Conservation (phyloP, 2,113 vertebrate genomes). For the Zeus faber region DNA sequence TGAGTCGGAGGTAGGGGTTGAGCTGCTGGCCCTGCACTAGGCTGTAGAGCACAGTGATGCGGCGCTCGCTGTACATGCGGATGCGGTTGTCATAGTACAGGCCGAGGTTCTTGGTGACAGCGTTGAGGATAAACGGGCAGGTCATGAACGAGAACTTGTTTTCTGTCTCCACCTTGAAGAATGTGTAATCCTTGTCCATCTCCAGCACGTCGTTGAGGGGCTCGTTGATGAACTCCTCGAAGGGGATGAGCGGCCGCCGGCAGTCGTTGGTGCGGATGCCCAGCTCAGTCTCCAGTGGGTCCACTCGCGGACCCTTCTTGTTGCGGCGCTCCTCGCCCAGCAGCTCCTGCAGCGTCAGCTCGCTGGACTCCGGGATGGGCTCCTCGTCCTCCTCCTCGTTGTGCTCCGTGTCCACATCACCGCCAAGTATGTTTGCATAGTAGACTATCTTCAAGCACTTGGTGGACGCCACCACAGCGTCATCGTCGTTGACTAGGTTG, state of each 20-base stretch:
- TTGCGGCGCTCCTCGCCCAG: constrained; percentile 93
- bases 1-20: constrained; percentile 94
- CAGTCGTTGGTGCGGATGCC: constrained; percentile 94
- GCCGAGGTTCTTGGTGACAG: constrained; percentile 98
- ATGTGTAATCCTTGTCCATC: constrained; percentile 99
- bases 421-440: constrained; percentile 96
- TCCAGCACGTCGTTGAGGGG: constrained; percentile 97
- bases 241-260: constrained; percentile 89
- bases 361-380: constrained; percentile 93
- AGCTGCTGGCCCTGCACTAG: constrained; percentile 97
- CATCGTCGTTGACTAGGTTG: constrained; percentile 95
- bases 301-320: constrained; percentile 95
- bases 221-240: constrained; percentile 97
- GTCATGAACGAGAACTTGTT: constrained; percentile 99
- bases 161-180: constrained; percentile 98
- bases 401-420: constrained; percentile 89
- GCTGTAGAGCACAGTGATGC: constrained; percentile 98
- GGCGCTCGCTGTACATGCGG: constrained; percentile 98
- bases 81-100: constrained; percentile 99
- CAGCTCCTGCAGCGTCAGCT: constrained; percentile 94
- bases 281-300: constrained; percentile 94
- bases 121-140: constrained; percentile 96
- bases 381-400: constrained; percentile 98
- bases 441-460: constrained; percentile 99
- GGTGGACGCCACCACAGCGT: constrained; percentile 92